phyloP scores from a whole-genome alignment of 2,113 vertebrate genomes.

The Dipodomys ordii region DNA sequence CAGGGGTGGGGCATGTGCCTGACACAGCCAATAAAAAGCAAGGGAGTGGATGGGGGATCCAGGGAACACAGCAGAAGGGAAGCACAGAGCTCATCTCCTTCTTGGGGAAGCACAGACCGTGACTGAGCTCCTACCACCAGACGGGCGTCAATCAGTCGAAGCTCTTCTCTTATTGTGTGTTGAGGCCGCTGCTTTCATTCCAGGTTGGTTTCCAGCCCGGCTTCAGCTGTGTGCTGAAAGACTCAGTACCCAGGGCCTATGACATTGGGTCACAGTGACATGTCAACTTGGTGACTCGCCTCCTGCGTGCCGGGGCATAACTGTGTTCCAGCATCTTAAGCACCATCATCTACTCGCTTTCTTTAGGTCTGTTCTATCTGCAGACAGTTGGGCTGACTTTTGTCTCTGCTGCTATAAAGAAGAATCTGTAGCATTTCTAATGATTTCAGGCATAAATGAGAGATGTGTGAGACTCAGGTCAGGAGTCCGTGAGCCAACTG shows the following conservation, averaged over 20 bases:
- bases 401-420: neutral
- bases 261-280: neutral
- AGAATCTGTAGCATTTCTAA: neutral
- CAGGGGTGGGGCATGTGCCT: too few relatives aligned
- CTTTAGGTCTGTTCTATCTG: neutral
- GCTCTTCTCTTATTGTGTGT: neutral
- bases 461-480: neutral
- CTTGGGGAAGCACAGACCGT: neutral
- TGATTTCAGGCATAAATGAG: neutral
- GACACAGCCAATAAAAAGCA: neutral
- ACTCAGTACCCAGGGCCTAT: neutral
- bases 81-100: neutral
- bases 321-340: rapidly evolving
- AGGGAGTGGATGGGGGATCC: neutral
- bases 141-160: neutral
- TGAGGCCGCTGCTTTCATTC: neutral
- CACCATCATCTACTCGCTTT: rapidly evolving
- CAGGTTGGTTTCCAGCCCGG: neutral
- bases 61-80: neutral
- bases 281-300: rapidly evolving
- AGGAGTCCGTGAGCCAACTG: neutral
- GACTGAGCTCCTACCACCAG: neutral
- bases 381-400: neutral
- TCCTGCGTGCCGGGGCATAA: neutral
- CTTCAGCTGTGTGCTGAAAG: too few relatives aligned